phyloP scores from a whole-genome alignment of 2,888 invertebrate genomes.

The Steinernema carpocapsae region DNA sequence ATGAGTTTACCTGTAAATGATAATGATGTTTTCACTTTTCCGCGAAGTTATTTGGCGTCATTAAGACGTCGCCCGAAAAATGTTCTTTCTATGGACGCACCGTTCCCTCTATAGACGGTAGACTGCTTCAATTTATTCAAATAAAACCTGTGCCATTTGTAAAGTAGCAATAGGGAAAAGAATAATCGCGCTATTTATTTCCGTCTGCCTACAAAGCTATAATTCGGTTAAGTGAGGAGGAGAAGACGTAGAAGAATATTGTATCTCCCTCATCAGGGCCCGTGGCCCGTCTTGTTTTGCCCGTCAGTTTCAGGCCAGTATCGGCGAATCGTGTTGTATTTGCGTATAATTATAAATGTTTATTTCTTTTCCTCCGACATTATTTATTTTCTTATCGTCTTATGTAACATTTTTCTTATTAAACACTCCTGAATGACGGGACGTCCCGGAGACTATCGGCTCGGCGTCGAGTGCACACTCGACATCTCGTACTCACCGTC shows the following conservation, averaged over 20 bases:
- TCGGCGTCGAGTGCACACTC: not conserved
- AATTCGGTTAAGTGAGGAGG: constrained; percentile 11
- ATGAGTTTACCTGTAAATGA: constrained; percentile 2
- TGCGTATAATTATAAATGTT: constrained; percentile 18
- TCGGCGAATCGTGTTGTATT: not conserved
- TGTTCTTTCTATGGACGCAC: too few relatives aligned
- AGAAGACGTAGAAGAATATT: constrained; percentile 20
- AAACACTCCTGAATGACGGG: not conserved
- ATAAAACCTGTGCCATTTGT: not conserved
- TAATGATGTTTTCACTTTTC: not conserved
- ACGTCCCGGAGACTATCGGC: not conserved
- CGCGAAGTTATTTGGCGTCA: not conserved
- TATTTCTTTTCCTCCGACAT: not conserved
- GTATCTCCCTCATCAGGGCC: not conserved
- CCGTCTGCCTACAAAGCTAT: not conserved
- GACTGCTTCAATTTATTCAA: not conserved
- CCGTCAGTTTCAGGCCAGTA: not conserved
- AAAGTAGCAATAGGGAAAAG: not conserved
- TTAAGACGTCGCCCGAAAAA: too few relatives aligned
- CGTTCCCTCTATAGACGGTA: too few relatives aligned
- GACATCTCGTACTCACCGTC: constrained; percentile 1
- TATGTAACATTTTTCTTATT: not conserved
- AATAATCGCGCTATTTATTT: constrained; percentile 25
- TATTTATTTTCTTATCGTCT: not conserved
- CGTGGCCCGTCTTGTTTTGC: constrained; percentile 8